Evolutionary conservation across 1,140 invertebrate species (phyloP), one percentile per base, ranked within the genome.

Genomic region (Babylonia areolata): DNA sequence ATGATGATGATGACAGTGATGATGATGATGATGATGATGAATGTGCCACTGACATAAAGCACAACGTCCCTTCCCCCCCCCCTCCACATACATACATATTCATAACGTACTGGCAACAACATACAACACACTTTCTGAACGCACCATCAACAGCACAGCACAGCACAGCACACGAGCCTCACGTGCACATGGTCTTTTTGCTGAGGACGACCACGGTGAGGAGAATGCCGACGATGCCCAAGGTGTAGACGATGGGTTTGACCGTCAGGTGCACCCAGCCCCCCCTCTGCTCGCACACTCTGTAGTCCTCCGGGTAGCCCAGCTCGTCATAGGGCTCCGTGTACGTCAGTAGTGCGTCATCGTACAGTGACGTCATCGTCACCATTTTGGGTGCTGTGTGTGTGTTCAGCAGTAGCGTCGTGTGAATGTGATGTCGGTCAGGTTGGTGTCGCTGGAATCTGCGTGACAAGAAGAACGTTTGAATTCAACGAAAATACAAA

Each of bases 161-260:
- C 15, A 23, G n/a, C 23, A 69, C 23, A 28, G n/a, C 9, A 23
- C 23, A 69, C 64, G 64, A 69, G 9, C 15, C 81, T 84, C 64
- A 84, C 85, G 96, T 96, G 84, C 96, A 94, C 97, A 97, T 97
- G 51, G 96, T 95, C 89, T 96, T 95, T 80, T 96, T 95, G 87
- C 96, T 97, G 84, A 97, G 95, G 82, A 97, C 96, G 89, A 97
- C 95, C 84, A 97, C 96, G 58, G 96, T 97, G 54, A 97, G 94
- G 54, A 95, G 94, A 92, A 97, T 97, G 46, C 97, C 97, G 85
- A 96, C 92, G 64, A 97, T 95, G 80, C 97, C 97, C 84, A 97
- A 94, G 86, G 95, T 93, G 89, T 96, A 94, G 81, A 97, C 95
- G 46, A 96, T 95, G n/a, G 97, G 97, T 80, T 96, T 95, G 73